Evolutionary conservation across 2,797 vertebrate genomes (phyloP).

Genomic region (Acanthiza pusilla): DNA sequence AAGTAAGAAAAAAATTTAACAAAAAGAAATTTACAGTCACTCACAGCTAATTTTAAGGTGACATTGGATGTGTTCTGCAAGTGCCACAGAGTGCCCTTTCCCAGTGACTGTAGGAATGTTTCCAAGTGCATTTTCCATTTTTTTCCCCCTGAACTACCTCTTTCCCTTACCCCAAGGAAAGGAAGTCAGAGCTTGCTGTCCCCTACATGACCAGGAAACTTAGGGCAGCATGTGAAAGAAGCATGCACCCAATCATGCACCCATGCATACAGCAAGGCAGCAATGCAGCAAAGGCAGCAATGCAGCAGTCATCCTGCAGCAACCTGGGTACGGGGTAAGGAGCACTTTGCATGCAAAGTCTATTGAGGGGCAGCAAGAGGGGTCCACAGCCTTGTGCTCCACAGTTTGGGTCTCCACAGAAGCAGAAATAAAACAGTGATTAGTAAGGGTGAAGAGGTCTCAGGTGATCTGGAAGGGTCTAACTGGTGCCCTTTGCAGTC

Average conservation of each 20-base stretch:
- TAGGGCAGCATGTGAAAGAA: background rate
- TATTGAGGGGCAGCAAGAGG: background rate
- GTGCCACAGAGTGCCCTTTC: background rate
- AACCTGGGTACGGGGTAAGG: background rate
- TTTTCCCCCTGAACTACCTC: background rate
- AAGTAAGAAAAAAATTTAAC: slow-evolving; percentile 53
- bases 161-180: background rate
- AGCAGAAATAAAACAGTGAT: background rate
- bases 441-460: background rate
- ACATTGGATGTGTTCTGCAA: background rate
- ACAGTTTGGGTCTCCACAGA: background rate
- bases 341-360: background rate
- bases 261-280: background rate
- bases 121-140: background rate
- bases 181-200: background rate
- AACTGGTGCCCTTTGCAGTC: background rate
- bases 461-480: background rate
- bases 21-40: background rate
- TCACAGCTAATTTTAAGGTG: background rate
- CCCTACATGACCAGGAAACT: background rate
- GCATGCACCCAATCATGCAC: slow-evolving; percentile 38
- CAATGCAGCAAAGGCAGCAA: background rate
- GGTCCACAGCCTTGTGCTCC: background rate
- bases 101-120: background rate
- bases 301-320: background rate